Conservation (phyloP, 2,888 invertebrate genomes). For the Andrena fulva region DNA sequence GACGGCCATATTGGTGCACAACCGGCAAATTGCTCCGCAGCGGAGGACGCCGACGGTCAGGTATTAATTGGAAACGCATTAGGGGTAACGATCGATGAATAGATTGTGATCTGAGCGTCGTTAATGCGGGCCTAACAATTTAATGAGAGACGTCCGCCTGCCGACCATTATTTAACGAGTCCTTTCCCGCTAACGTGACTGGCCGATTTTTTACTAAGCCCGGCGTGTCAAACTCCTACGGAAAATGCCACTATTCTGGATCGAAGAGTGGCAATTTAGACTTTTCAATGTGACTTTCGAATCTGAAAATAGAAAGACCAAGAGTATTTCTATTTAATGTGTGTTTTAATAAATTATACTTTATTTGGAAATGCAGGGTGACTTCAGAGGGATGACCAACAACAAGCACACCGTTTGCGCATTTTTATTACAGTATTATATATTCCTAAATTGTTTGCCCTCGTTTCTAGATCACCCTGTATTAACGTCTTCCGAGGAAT, state of each 20-base stretch:
- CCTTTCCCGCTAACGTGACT: conserved; percentile 77
- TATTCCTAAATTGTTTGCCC: too few species aligned
- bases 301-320: not conserved
- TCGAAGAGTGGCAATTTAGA: not conserved
- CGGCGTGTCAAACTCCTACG: conserved; percentile 23
- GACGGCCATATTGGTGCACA: conserved; percentile 4
- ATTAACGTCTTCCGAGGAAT: not conserved
- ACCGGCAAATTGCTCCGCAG: conserved; percentile 8
- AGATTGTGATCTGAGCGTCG: conserved; percentile 76
- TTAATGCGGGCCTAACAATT: conserved; percentile 83
- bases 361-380: too few species aligned
- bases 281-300: not conserved
- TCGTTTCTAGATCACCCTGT: not conserved
- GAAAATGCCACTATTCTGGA: conserved; percentile 11
- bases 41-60: conserved; percentile 33
- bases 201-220: conserved; percentile 69
- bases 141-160: conserved; percentile 79
- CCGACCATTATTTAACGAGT: conserved; percentile 77
- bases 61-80: conserved; percentile 79
- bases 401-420: too few species aligned
- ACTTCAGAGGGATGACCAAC: too few species aligned
- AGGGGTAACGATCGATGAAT: conserved; percentile 79
- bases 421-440: too few species aligned
- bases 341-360: not conserved
- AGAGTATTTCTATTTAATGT: not conserved